Conservation (phyloP, 2,888 invertebrate genomes). For the Athalia rosae region DNA sequence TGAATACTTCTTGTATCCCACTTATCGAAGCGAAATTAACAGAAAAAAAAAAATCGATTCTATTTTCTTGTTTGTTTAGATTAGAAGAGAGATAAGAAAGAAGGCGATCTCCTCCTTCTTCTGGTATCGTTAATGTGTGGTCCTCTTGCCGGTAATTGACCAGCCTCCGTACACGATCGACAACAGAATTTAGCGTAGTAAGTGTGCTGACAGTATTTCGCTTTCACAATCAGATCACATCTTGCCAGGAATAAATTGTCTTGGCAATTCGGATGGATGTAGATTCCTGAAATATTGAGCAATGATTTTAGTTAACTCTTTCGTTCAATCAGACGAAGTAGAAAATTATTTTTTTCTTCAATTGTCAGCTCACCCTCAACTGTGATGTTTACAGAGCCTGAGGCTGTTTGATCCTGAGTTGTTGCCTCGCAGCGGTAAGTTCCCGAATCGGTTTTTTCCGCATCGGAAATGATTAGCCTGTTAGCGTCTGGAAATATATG, state of each 20-base stretch:
- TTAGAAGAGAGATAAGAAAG: conserved; percentile 25
- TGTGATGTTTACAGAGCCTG: conserved; percentile 80
- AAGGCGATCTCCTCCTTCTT: conserved; percentile 57
- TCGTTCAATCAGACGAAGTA: too few species aligned
- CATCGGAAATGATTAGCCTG: conserved; percentile 81
- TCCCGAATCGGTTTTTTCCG: conserved; percentile 84
- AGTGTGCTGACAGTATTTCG: conserved; percentile 88
- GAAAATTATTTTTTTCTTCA: too few species aligned
- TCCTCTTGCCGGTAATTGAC: conserved; percentile 79
- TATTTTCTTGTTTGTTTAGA: neutral
- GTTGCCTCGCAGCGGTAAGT: conserved; percentile 88
- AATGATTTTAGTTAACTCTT: too few species aligned
- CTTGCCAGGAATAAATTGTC: conserved; percentile 94
- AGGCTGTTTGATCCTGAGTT: conserved; percentile 82
- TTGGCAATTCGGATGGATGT: conserved; percentile 86
- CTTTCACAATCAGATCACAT: conserved; percentile 90
- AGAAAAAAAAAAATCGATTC: conserved; percentile 25
- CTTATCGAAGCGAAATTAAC: conserved; percentile 21
- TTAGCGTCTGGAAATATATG: conserved; percentile 77
- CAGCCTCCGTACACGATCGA: conserved; percentile 91
- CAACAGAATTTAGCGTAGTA: conserved; percentile 97
- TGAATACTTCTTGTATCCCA: conserved; percentile 27
- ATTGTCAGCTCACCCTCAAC: conserved; percentile 81
- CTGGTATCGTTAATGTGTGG: conserved; percentile 71
- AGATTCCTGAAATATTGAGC: conserved; percentile 77